Base-by-base conservation (phyloP, 2,113 vertebrate species). In the Hyperopisus bebe region DNA sequence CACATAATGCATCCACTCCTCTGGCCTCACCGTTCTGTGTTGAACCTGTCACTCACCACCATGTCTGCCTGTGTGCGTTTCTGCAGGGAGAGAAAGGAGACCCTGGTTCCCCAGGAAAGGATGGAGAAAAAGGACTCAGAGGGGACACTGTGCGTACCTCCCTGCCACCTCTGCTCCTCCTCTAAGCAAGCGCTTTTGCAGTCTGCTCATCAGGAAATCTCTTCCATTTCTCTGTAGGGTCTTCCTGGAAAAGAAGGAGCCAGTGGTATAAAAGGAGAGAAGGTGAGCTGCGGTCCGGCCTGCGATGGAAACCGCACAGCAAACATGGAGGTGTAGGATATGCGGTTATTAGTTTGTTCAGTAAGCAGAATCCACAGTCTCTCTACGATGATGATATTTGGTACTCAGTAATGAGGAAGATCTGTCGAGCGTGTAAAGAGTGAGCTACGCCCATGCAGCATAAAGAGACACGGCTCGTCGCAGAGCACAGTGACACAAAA, bases 101-200 rank as follows among this genome's bases (percentile, higher is more conserved):
- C 19, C 89, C 95, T 19, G 96, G 93, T 92, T 90, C 96, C 92
- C 93, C 95, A 15, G 94, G 94, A 90, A 94, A 90, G 17, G 89
- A 93, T 91, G 97, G 95, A 90, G 58, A 91, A 85, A 96, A 96
- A 94, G 96, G 96, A 92, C 95, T 96, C 50, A 95, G 92, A 90
- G 97, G 97, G 93, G 97, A 97, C 35, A 0, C 92, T 66, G 98
- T 98, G 96, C 92, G 95, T 95, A 93, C 93, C 93, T 88, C 35
- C 42, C 39, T 58, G 82, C 74, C 83, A 50, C 80, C 82, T 66
- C 42, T 21, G 19, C 53, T 6, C 74, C 66, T 58, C 77, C 50
- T 35, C 51, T 88, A 47, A 35, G 46, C 89, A 93, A 92, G 94
- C 93, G 91, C 92, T 93, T 92, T 91, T 87, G 88, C 91, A 42